phyloP scores from a whole-genome alignment of 1,140 invertebrate genomes.

The Anastrepha obliqua region DNA sequence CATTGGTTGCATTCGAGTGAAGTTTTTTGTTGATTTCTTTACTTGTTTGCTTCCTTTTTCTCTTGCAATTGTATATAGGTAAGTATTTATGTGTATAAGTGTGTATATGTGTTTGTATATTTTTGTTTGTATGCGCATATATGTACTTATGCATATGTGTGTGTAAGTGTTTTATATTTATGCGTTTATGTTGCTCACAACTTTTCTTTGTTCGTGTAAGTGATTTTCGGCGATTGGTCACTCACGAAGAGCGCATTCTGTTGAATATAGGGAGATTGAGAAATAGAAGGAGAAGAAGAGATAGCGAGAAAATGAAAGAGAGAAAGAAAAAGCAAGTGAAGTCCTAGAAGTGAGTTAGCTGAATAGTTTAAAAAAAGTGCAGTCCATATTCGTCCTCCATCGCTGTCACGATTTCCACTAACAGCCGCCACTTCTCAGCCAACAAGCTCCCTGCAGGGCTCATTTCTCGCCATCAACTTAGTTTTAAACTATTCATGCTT shows the following conservation, averaged over 20 bases:
- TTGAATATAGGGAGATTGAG: not conserved
- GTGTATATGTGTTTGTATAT: not conserved
- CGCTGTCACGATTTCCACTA: too few species aligned
- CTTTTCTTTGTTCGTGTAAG: not conserved
- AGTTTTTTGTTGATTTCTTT: slow-evolving; percentile 41
- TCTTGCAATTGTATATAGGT: slow-evolving; percentile 2
- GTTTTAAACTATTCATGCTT: too few species aligned
- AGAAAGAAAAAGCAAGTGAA: too few species aligned
- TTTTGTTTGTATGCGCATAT: not conserved
- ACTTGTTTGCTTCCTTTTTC: not conserved
- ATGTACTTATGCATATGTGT: not conserved
- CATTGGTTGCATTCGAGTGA: slow-evolving; percentile 46
- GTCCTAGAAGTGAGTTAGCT: too few species aligned
- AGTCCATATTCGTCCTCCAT: too few species aligned
- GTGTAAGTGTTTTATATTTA: not conserved
- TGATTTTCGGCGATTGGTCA: not conserved
- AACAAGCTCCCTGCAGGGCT: too few species aligned
- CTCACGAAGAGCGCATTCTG: not conserved
- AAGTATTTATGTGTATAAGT: not conserved
- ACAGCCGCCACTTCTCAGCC: too few species aligned
- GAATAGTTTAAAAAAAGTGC: too few species aligned
- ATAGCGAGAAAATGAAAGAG: too few species aligned
- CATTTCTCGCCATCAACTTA: too few species aligned
- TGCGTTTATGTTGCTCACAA: slow-evolving; percentile 20
- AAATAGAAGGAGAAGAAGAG: not conserved